These are phyloP conservation scores for Salvator merianae DNA, from an alignment of 2,113 vertebrate genomes.

Conservation along the genomic window DNA sequence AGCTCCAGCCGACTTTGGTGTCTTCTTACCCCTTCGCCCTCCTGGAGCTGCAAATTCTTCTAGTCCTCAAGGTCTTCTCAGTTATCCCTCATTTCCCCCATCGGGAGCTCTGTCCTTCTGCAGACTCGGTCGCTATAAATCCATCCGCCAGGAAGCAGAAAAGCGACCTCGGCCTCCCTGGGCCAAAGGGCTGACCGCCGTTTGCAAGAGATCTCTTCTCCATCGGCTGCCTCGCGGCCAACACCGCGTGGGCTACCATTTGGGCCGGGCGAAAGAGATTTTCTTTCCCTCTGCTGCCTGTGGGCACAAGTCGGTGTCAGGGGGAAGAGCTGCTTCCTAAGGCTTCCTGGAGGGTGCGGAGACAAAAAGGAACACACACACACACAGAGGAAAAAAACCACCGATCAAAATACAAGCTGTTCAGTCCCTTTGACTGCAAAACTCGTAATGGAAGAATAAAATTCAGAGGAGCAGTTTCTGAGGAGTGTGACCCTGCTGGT, in stretches of 20 bases:
- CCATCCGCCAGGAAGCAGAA: background rate
- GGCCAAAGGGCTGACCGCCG: background rate
- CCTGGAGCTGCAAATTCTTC: background rate
- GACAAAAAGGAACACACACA: background rate
- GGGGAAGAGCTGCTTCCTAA: background rate
- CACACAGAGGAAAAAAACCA: background rate
- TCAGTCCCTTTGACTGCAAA: background rate
- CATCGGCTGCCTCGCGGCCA: background rate
- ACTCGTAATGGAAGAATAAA: background rate
- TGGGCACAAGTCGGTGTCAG: too few relatives aligned
- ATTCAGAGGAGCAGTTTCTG: too few relatives aligned
- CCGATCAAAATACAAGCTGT: too few relatives aligned
- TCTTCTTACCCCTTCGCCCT: background rate
- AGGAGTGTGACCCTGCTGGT: background rate
- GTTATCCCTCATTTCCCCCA: too few relatives aligned
- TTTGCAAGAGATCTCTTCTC: too few relatives aligned
- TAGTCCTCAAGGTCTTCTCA: background rate
- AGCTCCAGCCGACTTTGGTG: too few relatives aligned
- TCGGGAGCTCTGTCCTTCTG: background rate
- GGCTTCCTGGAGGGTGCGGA: background rate
- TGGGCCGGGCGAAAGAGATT: background rate
- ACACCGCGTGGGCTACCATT: too few relatives aligned
- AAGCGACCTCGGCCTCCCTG: background rate
- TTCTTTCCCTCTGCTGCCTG: accelerated
- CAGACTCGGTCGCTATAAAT: background rate